Evolutionary conservation across 1,140 invertebrate species (phyloP).

Genomic region (Schlechtendalia chinensis): DNA sequence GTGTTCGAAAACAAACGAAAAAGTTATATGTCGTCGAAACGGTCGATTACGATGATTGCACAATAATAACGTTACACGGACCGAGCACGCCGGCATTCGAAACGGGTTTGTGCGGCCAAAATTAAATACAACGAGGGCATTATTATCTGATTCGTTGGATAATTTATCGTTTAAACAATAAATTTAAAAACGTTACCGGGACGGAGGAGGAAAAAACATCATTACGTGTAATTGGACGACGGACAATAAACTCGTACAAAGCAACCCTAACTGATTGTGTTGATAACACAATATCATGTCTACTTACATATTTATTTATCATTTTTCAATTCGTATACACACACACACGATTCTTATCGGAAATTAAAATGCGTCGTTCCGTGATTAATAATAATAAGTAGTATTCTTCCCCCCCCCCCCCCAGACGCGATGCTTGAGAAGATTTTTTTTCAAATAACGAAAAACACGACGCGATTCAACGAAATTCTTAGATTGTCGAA

Average conservation of each 20-base stretch:
- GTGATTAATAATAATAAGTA: constrained; percentile 19
- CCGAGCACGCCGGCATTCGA: neutral
- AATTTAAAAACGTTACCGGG: neutral
- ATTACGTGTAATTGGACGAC: constrained; percentile 33
- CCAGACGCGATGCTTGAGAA: no score
- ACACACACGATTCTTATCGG: neutral
- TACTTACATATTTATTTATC: constrained; percentile 36
- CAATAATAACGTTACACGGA: no score
- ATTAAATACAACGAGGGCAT: constrained; percentile 6
- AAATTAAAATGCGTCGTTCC: neutral
- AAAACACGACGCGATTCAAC: neutral
- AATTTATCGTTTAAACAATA: constrained; percentile 38
- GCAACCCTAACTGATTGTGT: neutral
- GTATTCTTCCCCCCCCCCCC: neutral
- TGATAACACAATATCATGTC: constrained; percentile 32
- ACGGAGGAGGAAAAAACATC: constrained; percentile 33
- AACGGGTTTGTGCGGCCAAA: constrained; percentile 23
- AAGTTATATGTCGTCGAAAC: no score
- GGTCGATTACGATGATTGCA: no score
- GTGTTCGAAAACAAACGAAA: no score
- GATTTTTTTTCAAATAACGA: neutral
- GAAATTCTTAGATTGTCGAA: no score
- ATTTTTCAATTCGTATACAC: constrained; percentile 14
- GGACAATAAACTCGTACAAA: constrained; percentile 2
- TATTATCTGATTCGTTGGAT: constrained; percentile 27